Percentiles rank a stretch among this genome's conserved stretches.
phyloP scores from a whole-genome alignment of 1,140 invertebrate species.

The Drosophila bocqueti region DNA sequence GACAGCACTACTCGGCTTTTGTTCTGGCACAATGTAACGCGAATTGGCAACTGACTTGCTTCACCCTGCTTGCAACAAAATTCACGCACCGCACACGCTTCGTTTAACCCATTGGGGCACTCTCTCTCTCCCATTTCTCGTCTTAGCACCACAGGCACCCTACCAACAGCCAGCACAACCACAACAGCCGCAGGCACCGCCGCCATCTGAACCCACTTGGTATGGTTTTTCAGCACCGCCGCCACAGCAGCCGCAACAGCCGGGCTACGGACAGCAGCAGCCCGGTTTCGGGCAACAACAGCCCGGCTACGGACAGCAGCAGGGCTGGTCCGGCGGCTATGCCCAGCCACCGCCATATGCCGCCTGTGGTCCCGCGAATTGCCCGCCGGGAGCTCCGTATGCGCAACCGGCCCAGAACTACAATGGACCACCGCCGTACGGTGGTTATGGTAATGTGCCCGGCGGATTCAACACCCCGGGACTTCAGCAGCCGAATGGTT shows the following conservation, averaged over 20 bases:
- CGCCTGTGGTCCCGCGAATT: conserved; percentile 43
- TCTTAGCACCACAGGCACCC: conserved; percentile 61
- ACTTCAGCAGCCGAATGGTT: conserved; percentile 61
- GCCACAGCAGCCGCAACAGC: conserved; percentile 57
- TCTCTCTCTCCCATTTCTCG: conserved; percentile 24
- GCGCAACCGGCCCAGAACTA: conserved; percentile 51
- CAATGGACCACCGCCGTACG: conserved; percentile 42
- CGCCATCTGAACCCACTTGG: conserved; percentile 69
- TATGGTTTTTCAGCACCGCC: conserved; percentile 81
- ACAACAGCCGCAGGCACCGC: conserved; percentile 37
- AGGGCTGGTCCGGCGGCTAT: conserved; percentile 67
- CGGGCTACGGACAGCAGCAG: conserved; percentile 30
- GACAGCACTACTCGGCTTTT: conserved; percentile 80
- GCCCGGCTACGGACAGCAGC: conserved; percentile 25
- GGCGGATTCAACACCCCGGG: conserved; percentile 65
- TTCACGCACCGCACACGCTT: conserved; percentile 44
- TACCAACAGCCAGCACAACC: conserved; percentile 43
- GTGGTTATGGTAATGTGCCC: conserved; percentile 61
- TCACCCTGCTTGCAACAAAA: conserved; percentile 1
- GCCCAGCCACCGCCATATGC: conserved; percentile 71
- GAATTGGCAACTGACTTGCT: conserved; percentile 38
- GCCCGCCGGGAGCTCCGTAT: conserved; percentile 49
- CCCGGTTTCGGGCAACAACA: conserved; percentile 34
- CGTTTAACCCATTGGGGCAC: conserved; percentile 37
- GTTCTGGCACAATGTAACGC: conserved; percentile 42